These are phyloP conservation scores for Oscheius myriophilus DNA, from an alignment of 2,888 invertebrate genomes.

Conservation along the genomic window DNA sequence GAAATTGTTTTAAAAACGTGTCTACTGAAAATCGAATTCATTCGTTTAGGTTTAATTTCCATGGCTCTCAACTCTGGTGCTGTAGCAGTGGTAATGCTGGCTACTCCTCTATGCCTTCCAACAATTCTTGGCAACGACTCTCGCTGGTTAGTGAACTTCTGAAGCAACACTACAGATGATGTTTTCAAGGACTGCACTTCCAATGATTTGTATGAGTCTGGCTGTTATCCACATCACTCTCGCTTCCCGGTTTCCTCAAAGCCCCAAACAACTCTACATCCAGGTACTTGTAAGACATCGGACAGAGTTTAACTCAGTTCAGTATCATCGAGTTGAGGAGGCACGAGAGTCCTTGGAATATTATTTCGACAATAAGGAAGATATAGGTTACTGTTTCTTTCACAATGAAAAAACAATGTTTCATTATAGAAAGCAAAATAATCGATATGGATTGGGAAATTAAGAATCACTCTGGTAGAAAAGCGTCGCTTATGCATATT, in stretches of 20 bases:
- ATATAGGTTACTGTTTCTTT: constrained; percentile 46
- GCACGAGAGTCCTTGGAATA: constrained; percentile 53
- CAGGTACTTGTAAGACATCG: constrained; percentile 29
- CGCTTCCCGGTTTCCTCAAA: constrained; percentile 56
- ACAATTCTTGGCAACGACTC: constrained; percentile 52
- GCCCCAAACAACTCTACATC: constrained; percentile 67
- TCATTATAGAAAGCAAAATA: constrained; percentile 13
- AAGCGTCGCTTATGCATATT: constrained; percentile 21
- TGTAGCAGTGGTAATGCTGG: constrained; percentile 47
- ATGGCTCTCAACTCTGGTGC: constrained; percentile 60
- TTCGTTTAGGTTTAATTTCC: constrained; percentile 48
- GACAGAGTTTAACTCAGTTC: not conserved
- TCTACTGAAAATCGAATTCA: not conserved
- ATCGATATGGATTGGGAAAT: constrained; percentile 21
- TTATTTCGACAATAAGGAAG: constrained; percentile 57
- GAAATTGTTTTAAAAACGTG: too few species aligned
- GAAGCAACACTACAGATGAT: not conserved
- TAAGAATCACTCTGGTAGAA: constrained; percentile 12
- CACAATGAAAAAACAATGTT: not conserved
- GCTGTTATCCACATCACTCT: constrained; percentile 54
- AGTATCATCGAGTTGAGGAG: constrained; percentile 38
- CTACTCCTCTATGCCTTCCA: constrained; percentile 61
- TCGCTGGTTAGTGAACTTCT: constrained; percentile 49
- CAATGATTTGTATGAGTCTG: constrained; percentile 43
- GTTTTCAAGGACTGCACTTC: constrained; percentile 38